Base-by-base conservation (phyloP, 2,113 vertebrate species). In the Sphyrna mokarran region DNA sequence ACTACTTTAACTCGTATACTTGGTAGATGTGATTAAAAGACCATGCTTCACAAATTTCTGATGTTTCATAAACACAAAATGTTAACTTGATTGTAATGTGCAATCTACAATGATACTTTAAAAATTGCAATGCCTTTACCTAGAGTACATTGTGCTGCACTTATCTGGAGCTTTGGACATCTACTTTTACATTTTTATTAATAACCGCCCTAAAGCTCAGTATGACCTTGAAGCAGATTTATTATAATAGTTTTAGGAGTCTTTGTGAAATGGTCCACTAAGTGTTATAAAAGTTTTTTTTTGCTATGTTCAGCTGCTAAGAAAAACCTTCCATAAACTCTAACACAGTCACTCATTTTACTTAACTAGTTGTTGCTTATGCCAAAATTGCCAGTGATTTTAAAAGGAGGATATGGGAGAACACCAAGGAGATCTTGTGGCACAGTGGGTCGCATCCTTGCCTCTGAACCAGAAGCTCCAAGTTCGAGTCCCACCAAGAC, bases 181-280 rank as follows among this genome's bases (percentile, higher is more conserved):
- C 54, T 58, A 33, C 54, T 90, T 83, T 61, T 90, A 90, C 13
- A 90, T 61, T 90, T 90, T 90, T 90, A 63, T 90, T 90, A 90
- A 90, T 90, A 33, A 90, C 54, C 26, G 5, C 13, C 54, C 29
- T 14, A 33, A 3, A 61, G 87, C 87, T 13, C 87, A 33, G 29
- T 61, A 33, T 90, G 87, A 90, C 87, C 87, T 90, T 90, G 87
- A 90, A 90, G 29, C 29, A 6, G 87, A 48, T 90, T 6, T 16
- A 90, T 90, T 29, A 61, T 33, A 61, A 33, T 29, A 58, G 43
- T 58, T 89, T 83, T 54, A 58, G 11, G 5, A 90, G 26, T 61
- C 48, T n/a, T 63, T 90, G 29, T 90, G 48, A 14, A 89, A 89
- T 58, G 43, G 10, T 9, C 23, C 23, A 61, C 54, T 90, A 58